Conservation (phyloP, 2,888 invertebrate genomes). For the Eupithecia inturbata region DNA sequence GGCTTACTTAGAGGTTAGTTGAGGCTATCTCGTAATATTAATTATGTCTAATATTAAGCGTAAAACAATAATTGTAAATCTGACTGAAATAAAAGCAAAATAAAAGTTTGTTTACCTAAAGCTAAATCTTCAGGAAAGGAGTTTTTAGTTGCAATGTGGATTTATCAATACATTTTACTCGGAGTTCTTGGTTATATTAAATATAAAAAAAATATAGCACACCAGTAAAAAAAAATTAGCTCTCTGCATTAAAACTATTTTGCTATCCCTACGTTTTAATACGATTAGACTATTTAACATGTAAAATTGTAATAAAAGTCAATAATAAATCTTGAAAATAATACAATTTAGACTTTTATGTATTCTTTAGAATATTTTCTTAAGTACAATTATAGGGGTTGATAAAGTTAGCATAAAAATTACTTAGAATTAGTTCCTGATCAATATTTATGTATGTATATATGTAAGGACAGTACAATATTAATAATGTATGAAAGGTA, state of each 20-base stretch:
- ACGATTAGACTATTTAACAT: background rate
- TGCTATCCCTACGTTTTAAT: conserved; percentile 8
- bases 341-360: background rate
- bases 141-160: no score
- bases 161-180: no score
- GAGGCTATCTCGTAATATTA: no score
- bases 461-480: conserved; percentile 27
- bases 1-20: background rate
- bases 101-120: no score
- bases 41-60: no score
- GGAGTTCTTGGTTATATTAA: no score
- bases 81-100: no score
- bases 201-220: no score
- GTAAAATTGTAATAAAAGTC: conserved; percentile 19
- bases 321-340: conserved; percentile 22
- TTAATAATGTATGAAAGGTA: conserved; percentile 41
- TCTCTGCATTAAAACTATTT: no score
- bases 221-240: no score
- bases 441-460: conserved; percentile 36
- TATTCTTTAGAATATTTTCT: conserved; percentile 20
- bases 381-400: conserved; percentile 15
- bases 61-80: no score
- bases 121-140: no score
- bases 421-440: conserved; percentile 18
- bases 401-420: conserved; percentile 33